A percentile compares a stretch with the other conserved stretches of the same genome.
phyloP scores from a whole-genome alignment of 1,140 invertebrate genomes.

The Drosophila arawakana region DNA sequence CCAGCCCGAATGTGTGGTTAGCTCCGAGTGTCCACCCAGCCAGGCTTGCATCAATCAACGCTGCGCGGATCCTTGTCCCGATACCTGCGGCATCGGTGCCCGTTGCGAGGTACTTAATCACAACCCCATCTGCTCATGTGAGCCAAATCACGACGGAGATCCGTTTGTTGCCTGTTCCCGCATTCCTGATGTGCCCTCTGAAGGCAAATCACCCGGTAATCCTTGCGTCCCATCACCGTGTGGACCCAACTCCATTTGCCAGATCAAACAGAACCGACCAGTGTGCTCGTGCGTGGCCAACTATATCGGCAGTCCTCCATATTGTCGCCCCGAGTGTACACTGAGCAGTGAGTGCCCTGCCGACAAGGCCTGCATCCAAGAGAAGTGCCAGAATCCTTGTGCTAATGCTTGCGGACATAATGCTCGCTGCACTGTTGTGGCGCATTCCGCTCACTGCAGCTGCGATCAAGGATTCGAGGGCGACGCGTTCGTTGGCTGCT shows the following conservation, averaged over 20 bases:
- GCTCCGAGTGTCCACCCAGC: constrained; percentile 91
- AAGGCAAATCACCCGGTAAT: constrained; percentile 85
- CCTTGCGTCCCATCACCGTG: constrained; percentile 93
- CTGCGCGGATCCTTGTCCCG: constrained; percentile 91
- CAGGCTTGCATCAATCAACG: constrained; percentile 91
- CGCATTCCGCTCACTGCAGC: constrained; percentile 92
- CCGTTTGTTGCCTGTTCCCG: constrained; percentile 90
- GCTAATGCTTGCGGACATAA: constrained; percentile 90
- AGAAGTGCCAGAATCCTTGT: constrained; percentile 93
- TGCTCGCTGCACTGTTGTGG: constrained; percentile 91
- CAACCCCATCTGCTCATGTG: constrained; percentile 92
- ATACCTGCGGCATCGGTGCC: constrained; percentile 91
- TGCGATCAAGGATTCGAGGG: constrained; percentile 91
- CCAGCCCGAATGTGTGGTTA: constrained; percentile 92
- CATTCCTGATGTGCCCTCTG: constrained; percentile 84
- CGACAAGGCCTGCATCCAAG: constrained; percentile 91
- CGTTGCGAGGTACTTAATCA: constrained; percentile 92
- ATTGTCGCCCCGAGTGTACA: constrained; percentile 91
- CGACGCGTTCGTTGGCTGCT: constrained; percentile 92
- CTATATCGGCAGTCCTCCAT: constrained; percentile 90
- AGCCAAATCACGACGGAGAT: constrained; percentile 90
- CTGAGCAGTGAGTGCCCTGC: constrained; percentile 90
- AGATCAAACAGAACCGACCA: constrained; percentile 90
- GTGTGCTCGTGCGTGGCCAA: constrained; percentile 92
- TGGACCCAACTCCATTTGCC: constrained; percentile 93